phyloP scores from a whole-genome alignment of 2,888 invertebrate species.

The Erebia epiphron region DNA sequence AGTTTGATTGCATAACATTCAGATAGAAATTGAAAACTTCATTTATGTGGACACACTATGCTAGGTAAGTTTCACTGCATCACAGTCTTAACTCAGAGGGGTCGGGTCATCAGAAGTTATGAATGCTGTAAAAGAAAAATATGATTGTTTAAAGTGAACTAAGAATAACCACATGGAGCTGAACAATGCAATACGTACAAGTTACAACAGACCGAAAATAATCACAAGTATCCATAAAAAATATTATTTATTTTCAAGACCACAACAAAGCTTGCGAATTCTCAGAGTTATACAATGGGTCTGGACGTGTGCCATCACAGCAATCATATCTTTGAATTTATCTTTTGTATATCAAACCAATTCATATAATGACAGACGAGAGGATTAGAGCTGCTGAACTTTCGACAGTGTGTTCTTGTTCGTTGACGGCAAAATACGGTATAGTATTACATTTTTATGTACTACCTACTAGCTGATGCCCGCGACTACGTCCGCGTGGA shows the following conservation, averaged over 20 bases:
- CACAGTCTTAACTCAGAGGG: too few species aligned
- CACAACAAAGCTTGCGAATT: constrained; percentile 39
- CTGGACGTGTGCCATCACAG: constrained; percentile 42
- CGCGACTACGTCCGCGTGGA: too few species aligned
- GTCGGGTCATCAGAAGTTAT: too few species aligned
- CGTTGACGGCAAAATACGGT: background rate
- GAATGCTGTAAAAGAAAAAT: too few species aligned
- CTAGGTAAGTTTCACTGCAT: too few species aligned
- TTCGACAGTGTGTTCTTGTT: background rate
- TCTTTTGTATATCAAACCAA: constrained; percentile 25
- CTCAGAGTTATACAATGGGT: constrained; percentile 37
- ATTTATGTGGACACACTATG: too few species aligned
- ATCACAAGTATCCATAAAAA: constrained; percentile 31
- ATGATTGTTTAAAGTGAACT: background rate
- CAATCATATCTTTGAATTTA: constrained; percentile 36
- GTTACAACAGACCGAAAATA: constrained; percentile 15
- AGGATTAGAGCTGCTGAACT: background rate
- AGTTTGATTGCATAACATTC: too few species aligned
- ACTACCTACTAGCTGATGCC: too few species aligned
- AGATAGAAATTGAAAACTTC: too few species aligned
- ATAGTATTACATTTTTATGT: too few species aligned
- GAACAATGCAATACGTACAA: constrained; percentile 1
- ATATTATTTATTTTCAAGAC: constrained; percentile 31
- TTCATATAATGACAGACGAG: constrained; percentile 13
- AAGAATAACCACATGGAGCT: background rate